Conservation (phyloP, 2,888 invertebrate species). For the Cerastis rubricosa region DNA sequence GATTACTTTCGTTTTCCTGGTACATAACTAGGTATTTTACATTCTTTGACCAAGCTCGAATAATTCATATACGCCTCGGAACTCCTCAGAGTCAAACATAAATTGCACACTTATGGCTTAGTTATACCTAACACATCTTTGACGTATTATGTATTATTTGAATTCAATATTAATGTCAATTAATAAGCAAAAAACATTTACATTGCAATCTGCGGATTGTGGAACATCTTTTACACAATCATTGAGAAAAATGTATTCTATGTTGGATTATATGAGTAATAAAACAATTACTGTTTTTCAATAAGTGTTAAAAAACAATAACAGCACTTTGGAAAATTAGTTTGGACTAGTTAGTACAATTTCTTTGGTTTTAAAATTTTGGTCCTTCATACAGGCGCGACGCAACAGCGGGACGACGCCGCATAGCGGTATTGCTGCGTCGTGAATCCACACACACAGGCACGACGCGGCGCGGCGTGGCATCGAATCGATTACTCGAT, state of each 20-base stretch:
- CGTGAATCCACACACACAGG: too few species aligned
- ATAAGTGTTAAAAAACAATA: background rate
- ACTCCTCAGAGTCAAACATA: slow-evolving; percentile 8
- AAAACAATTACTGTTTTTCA: slow-evolving; percentile 1
- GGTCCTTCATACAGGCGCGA: too few species aligned
- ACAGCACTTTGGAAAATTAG: slow-evolving; percentile 24
- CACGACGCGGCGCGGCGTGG: too few species aligned
- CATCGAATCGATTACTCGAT: too few species aligned
- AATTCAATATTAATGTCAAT: slow-evolving; percentile 10
- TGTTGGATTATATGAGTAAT: background rate
- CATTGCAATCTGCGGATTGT: slow-evolving; percentile 4
- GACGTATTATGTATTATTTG: slow-evolving; percentile 9
- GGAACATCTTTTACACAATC: slow-evolving; percentile 5
- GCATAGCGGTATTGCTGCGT: too few species aligned
- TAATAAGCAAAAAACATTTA: slow-evolving; percentile 15
- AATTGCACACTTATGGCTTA: background rate
- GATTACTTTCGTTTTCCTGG: background rate
- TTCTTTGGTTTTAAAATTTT: slow-evolving; percentile 21
- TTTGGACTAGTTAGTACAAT: slow-evolving; percentile 7
- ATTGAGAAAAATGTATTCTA: slow-evolving; percentile 7
- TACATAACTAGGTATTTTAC: background rate
- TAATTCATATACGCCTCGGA: background rate
- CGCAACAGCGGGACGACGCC: too few species aligned
- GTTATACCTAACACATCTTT: slow-evolving; percentile 19
- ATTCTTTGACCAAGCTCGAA: slow-evolving; percentile 8